Evolutionary conservation across 2,888 invertebrate species (phyloP).

Genomic region (Cerastis rubricosa): DNA sequence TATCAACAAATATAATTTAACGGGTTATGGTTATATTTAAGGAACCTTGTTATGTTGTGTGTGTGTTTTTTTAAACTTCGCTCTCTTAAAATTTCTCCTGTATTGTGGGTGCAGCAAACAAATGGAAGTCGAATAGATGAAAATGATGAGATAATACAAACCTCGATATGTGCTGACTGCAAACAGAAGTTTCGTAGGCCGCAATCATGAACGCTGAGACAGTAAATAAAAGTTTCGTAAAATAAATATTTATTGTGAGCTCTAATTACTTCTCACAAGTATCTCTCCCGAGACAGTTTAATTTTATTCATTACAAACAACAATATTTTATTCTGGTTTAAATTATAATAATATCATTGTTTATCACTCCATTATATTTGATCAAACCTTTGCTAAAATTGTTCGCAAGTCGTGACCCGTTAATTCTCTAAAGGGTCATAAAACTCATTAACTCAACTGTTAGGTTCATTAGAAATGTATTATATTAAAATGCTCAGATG

Average conservation of each 20-base stretch:
- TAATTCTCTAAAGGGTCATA: constrained; percentile 39
- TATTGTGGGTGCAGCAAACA: too few relatives aligned
- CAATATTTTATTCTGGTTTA: constrained; percentile 5
- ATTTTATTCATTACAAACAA: constrained; percentile 9
- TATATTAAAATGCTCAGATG: constrained; percentile 41
- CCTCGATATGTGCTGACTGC: neutral
- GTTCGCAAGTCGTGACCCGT: constrained; percentile 14
- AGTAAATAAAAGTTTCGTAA: neutral
- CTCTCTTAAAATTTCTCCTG: too few relatives aligned
- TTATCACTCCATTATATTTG: constrained; percentile 34
- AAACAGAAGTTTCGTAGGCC: neutral
- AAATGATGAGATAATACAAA: neutral
- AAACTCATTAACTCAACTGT: constrained; percentile 47
- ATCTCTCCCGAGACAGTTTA: neutral
- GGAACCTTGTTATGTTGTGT: too few relatives aligned
- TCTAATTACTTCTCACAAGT: neutral
- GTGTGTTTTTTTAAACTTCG: too few relatives aligned
- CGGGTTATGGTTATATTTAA: too few relatives aligned
- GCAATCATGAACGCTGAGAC: neutral
- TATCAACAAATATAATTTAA: too few relatives aligned
- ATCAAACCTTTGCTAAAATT: constrained; percentile 42
- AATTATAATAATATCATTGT: constrained; percentile 28
- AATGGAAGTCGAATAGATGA: neutral
- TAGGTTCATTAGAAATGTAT: constrained; percentile 51
- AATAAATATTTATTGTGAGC: neutral